phyloP scores from a whole-genome alignment of 2,113 vertebrate species.

The Centropus bengalensis region DNA sequence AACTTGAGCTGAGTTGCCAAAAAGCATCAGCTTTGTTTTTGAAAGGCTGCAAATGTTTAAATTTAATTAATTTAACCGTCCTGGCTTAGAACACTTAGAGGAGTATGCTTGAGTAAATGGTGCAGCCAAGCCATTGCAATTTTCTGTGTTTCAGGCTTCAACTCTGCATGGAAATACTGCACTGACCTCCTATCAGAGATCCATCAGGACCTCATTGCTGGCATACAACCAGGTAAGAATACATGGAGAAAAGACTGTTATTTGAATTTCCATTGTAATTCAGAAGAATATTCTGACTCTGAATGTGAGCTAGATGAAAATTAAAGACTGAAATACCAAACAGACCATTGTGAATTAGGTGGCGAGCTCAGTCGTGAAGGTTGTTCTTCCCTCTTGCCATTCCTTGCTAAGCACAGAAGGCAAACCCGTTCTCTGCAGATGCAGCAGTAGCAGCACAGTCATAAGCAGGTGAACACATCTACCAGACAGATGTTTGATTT shows the following conservation, averaged over 20 bases:
- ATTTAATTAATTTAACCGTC: neutral
- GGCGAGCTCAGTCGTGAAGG: fast-evolving
- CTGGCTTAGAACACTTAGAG: neutral
- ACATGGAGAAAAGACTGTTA: neutral
- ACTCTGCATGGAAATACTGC: neutral
- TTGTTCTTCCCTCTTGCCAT: neutral
- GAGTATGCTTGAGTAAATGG: neutral
- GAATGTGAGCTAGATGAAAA: neutral
- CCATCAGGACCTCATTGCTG: neutral
- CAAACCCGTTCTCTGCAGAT: neutral
- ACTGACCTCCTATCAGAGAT: neutral
- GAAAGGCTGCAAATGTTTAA: neutral
- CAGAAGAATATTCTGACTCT: neutral
- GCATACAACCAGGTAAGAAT: neutral
- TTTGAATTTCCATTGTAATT: neutral
- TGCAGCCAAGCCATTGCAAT: neutral
- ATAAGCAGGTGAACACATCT: constrained; percentile 15
- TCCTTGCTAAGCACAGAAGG: neutral
- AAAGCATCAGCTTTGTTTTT: neutral
- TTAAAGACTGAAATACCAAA: neutral
- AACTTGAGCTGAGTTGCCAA: neutral
- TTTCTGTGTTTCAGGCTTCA: neutral
- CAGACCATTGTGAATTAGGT: neutral
- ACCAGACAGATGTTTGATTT: constrained; percentile 25
- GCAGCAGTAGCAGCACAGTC: neutral